phyloP scores from a whole-genome alignment of 35 echinoderm and acorn worm genomes.

The Strongylocentrotus purpuratus region DNA sequence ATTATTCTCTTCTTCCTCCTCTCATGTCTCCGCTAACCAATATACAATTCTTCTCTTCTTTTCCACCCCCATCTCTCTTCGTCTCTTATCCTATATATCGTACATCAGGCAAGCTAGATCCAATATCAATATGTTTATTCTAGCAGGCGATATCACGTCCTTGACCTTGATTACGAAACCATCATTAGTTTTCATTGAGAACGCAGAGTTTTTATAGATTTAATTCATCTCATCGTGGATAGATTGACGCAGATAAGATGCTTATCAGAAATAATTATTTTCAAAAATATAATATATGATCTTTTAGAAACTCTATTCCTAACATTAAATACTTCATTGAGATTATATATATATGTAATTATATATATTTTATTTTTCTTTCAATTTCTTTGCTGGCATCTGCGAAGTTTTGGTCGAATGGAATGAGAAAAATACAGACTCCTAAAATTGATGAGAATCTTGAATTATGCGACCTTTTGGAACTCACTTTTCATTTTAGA shows the following conservation, averaged over 20 bases:
- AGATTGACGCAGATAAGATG: not conserved
- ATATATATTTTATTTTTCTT: too few relatives aligned
- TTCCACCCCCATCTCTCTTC: not conserved
- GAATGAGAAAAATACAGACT: too few relatives aligned
- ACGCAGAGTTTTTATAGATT: not conserved
- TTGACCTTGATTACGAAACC: not conserved
- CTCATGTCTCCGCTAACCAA: not conserved
- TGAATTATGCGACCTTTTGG: too few relatives aligned
- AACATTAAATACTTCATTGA: too few relatives aligned
- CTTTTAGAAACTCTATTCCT: too few relatives aligned
- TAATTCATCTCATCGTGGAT: not conserved
- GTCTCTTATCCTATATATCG: not conserved
- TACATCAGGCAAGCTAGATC: not conserved
- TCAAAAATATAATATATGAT: not conserved
- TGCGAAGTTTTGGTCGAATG: too few relatives aligned
- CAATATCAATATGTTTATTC: conserved; percentile 4
- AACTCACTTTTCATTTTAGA: too few relatives aligned
- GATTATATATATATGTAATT: too few relatives aligned
- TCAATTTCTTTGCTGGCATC: too few relatives aligned
- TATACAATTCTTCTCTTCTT: not conserved
- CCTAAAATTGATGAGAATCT: too few relatives aligned
- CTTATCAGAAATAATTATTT: not conserved
- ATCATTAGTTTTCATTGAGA: not conserved
- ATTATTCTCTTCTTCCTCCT: too few relatives aligned
- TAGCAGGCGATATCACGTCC: not conserved